Evolutionary conservation across 1,140 invertebrate genomes (phyloP).

Genomic region (Drosophila sulfurigaster): DNA sequence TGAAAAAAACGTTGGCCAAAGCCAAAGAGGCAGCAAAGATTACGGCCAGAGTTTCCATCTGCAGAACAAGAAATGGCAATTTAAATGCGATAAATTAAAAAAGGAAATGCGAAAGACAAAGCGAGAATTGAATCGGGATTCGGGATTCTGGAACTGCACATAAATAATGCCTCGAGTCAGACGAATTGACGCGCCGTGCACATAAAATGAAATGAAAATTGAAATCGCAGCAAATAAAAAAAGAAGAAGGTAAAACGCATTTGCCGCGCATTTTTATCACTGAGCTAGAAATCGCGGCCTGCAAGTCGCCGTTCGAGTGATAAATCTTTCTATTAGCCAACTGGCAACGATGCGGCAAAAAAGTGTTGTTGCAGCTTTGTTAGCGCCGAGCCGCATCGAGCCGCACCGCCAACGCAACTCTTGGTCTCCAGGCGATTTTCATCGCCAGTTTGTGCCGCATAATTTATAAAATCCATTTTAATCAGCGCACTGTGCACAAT

Average conservation of each 20-base stretch:
- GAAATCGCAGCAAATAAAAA: slow-evolving; percentile 52
- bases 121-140: slow-evolving; percentile 52
- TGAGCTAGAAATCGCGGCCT: slow-evolving; percentile 68
- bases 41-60: slow-evolving; percentile 15
- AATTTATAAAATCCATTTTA: slow-evolving; percentile 84
- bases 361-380: slow-evolving; percentile 51
- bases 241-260: slow-evolving; percentile 31
- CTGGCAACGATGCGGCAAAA: slow-evolving; percentile 56
- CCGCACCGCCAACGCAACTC: slow-evolving; percentile 16
- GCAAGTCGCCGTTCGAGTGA: slow-evolving; percentile 68
- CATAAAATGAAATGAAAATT: slow-evolving; percentile 82
- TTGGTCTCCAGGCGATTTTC: slow-evolving; percentile 65
- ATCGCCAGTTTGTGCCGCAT: slow-evolving; percentile 67
- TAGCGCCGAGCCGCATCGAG: slow-evolving; percentile 48
- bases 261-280: slow-evolving; percentile 67
- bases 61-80: slow-evolving; percentile 79
- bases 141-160: slow-evolving; percentile 32
- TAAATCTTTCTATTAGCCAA: slow-evolving; percentile 84
- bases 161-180: slow-evolving; percentile 69
- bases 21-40: slow-evolving; percentile 1
- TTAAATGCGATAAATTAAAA: slow-evolving; percentile 81
- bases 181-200: slow-evolving; percentile 68
- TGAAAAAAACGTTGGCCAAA: slow-evolving; percentile 51
- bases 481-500: slow-evolving; percentile 75
- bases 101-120: slow-evolving; percentile 53